Percentiles rank a stretch among this genome's conserved stretches.
Evolutionary conservation across 2,113 vertebrate genomes (phyloP).

Genomic region (Sphyrna mokarran): DNA sequence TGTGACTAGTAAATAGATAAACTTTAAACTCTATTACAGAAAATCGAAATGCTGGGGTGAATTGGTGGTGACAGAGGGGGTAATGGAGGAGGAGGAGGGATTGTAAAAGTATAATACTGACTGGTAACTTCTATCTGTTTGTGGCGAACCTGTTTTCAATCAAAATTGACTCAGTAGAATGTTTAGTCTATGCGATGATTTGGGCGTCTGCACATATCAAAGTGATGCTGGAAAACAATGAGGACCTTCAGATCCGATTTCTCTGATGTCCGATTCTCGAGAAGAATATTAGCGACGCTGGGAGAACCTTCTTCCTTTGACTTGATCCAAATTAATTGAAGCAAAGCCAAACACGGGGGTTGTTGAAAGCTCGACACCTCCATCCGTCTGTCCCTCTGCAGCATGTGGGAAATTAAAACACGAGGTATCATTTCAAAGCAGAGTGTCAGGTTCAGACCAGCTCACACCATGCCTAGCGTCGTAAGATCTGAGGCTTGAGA

Average conservation of each 20-base stretch:
- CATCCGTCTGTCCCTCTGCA: neutral
- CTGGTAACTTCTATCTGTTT: neutral
- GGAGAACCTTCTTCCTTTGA: neutral
- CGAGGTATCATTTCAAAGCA: neutral
- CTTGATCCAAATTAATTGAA: neutral
- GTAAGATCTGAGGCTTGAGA: neutral
- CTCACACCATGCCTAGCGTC: neutral
- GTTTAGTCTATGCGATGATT: neutral
- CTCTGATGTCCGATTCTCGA: neutral
- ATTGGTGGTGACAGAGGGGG: too few species aligned
- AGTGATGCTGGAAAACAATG: neutral
- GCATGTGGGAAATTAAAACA: constrained; percentile 1
- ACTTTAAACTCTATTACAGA: too few species aligned
- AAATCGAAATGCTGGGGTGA: neutral
- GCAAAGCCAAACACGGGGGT: too few species aligned
- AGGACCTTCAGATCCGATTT: neutral
- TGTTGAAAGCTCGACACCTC: neutral
- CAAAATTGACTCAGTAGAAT: neutral
- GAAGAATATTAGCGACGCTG: neutral
- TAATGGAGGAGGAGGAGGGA: neutral
- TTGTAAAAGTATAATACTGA: neutral
- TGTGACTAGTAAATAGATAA: too few species aligned
- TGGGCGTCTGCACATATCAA: neutral
- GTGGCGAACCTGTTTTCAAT: neutral
- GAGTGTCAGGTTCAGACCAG: neutral